These are phyloP conservation scores for Villa cingulata DNA, from an alignment of 2,888 invertebrate species.

Conservation along the genomic window DNA sequence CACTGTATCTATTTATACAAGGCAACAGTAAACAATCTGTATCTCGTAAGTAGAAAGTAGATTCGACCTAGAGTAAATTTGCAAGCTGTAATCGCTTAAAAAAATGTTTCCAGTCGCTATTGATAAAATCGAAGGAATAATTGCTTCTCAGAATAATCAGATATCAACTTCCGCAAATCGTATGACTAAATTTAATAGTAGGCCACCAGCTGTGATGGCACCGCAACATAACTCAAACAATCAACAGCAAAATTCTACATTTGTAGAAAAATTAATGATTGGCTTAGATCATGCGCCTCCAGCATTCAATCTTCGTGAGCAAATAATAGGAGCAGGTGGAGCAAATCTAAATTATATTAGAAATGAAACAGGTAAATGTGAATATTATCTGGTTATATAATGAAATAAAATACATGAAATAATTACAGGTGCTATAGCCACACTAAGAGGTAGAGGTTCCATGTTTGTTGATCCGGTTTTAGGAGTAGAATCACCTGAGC, in stretches of 20 bases:
- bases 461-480: slow-evolving; percentile 43
- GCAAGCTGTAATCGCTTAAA: slow-evolving; percentile 2
- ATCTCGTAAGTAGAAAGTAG: slow-evolving; percentile 22
- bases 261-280: slow-evolving; percentile 56
- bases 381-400: slow-evolving; percentile 23
- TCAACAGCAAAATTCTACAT: slow-evolving; percentile 12
- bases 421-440: slow-evolving; percentile 48
- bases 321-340: slow-evolving; percentile 56
- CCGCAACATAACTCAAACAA: slow-evolving; percentile 10
- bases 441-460: slow-evolving; percentile 54
- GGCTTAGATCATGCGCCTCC: slow-evolving; percentile 65
- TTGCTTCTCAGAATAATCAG: slow-evolving; percentile 11
- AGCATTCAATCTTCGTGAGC: slow-evolving; percentile 59
- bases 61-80: not conserved
- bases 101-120: slow-evolving; percentile 23
- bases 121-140: slow-evolving; percentile 23
- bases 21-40: slow-evolving; percentile 23
- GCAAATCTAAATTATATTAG: slow-evolving; percentile 64
- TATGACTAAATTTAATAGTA: slow-evolving; percentile 12
- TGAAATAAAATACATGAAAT: not conserved
- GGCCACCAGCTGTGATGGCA: slow-evolving; percentile 11
- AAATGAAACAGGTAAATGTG: slow-evolving; percentile 45
- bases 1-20: slow-evolving; percentile 38
- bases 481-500: slow-evolving; percentile 51
- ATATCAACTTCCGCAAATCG: not conserved